Evolutionary conservation across 2,113 vertebrate species (phyloP).

Genomic region (Myocastor coypus): DNA sequence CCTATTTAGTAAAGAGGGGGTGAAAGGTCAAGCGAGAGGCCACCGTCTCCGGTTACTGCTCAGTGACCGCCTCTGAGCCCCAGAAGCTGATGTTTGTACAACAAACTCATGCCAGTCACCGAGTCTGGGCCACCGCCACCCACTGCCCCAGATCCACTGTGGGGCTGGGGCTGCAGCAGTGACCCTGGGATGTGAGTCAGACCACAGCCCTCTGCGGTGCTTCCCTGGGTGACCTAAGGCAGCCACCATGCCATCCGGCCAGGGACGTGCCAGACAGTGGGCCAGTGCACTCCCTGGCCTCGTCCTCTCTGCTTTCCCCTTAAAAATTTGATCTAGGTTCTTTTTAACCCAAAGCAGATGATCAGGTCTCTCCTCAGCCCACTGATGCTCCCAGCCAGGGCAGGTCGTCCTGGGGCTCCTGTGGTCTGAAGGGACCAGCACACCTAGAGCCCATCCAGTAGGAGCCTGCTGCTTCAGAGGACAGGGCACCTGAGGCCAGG

Average conservation of each 20-base stretch:
- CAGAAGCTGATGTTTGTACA: conserved; percentile 82
- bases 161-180: conserved; percentile 54
- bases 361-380: not conserved
- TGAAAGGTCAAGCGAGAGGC: conserved; percentile 92
- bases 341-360: conserved; percentile 56
- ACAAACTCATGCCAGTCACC: conserved; percentile 73
- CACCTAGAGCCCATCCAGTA: not conserved
- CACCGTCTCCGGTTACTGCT: conserved; percentile 88
- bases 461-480: not conserved
- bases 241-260: not conserved
- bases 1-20: conserved; percentile 92
- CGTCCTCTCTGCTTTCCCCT: not conserved
- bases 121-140: not conserved
- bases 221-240: not conserved
- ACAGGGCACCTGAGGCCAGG: not conserved
- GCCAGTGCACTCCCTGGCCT: too few species aligned
- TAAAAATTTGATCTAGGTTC: not conserved
- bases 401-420: not conserved
- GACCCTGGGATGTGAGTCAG: rapidly evolving
- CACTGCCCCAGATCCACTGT: not conserved
- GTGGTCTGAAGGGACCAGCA: too few species aligned
- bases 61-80: conserved; percentile 81
- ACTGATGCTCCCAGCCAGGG: not conserved
- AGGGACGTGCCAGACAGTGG: not conserved
- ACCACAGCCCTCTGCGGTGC: rapidly evolving